A percentile compares a stretch with the other conserved stretches of the same genome.
Conservation (phyloP, 2,888 invertebrate species). For the Mesorhabditis spiculigera region DNA sequence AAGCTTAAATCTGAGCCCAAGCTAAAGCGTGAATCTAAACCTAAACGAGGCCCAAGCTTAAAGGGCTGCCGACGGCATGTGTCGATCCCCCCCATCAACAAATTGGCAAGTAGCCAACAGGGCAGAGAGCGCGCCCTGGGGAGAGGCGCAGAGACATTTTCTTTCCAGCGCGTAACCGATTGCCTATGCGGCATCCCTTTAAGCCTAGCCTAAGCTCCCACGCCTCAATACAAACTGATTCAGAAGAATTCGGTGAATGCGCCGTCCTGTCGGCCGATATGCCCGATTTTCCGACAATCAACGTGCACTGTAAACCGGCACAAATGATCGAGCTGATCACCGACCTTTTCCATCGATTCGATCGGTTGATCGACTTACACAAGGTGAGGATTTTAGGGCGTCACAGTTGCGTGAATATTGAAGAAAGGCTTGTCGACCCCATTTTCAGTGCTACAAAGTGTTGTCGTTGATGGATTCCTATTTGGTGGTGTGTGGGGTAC, state of each 20-base stretch:
- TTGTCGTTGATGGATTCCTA: constrained; percentile 58
- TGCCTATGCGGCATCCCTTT: too few species aligned
- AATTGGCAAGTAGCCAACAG: too few species aligned
- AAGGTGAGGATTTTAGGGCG: constrained; percentile 14
- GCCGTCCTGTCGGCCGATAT: constrained; percentile 60
- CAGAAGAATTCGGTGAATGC: constrained; percentile 51
- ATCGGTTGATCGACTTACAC: constrained; percentile 40
- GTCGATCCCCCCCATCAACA: too few species aligned
- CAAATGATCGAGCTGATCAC: constrained; percentile 59
- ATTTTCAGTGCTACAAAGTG: constrained; percentile 45
- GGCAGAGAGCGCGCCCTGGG: too few species aligned
- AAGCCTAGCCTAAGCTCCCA: too few species aligned
- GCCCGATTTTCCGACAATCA: constrained; percentile 59
- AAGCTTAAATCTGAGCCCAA: too few species aligned
- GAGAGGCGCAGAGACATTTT: too few species aligned
- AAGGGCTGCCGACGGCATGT: too few species aligned
- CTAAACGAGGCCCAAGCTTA: too few species aligned
- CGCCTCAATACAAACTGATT: constrained; percentile 9
- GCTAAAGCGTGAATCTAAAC: too few species aligned
- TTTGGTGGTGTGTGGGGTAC: constrained; percentile 59
- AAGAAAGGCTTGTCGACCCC: too few species aligned
- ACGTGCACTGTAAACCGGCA: constrained; percentile 45
- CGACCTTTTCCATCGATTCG: constrained; percentile 58
- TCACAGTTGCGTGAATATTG: constrained; percentile 11
- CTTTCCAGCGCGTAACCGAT: too few species aligned